A percentile compares a stretch with the other conserved stretches of the same genome.
phyloP scores from a whole-genome alignment of 2,888 invertebrate species.

The Lymantria dispar region DNA sequence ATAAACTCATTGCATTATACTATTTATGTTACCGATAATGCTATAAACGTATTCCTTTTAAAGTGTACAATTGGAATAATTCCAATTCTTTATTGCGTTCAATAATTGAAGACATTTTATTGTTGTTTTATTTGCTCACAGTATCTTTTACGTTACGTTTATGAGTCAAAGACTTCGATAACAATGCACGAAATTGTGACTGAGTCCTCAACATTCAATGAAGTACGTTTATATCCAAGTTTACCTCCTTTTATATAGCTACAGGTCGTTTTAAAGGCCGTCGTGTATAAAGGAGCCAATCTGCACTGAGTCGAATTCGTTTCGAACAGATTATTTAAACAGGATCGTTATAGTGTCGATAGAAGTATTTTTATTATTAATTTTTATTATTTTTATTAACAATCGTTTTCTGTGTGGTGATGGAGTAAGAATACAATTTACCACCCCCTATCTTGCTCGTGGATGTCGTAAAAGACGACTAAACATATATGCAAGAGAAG shows the following conservation, averaged over 20 bases:
- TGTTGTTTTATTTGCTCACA: slow-evolving; percentile 21
- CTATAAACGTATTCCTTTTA: not conserved
- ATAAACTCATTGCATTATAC: too few species aligned
- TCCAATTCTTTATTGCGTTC: slow-evolving; percentile 1
- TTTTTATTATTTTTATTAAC: too few species aligned
- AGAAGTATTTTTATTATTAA: too few species aligned
- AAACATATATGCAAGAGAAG: too few species aligned
- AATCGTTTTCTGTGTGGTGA: too few species aligned
- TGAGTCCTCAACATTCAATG: slow-evolving; percentile 22
- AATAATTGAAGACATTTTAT: slow-evolving; percentile 7
- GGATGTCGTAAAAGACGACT: too few species aligned
- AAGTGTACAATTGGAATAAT: not conserved
- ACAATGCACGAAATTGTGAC: slow-evolving; percentile 27
- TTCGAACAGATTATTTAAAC: not conserved
- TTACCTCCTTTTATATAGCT: slow-evolving; percentile 7
- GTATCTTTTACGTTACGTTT: slow-evolving; percentile 20
- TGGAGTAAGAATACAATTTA: too few species aligned
- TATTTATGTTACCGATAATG: too few species aligned
- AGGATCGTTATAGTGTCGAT: not conserved
- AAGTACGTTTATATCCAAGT: slow-evolving; percentile 21
- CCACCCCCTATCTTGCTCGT: too few species aligned
- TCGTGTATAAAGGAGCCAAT: not conserved
- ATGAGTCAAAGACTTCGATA: slow-evolving; percentile 23
- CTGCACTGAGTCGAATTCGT: not conserved
- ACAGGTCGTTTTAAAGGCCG: slow-evolving; percentile 12